phyloP scores from a whole-genome alignment of 30 jellyfish, hydroid and myxozoan genomes.

The Aurelia aurita complex sp. Pacific region DNA sequence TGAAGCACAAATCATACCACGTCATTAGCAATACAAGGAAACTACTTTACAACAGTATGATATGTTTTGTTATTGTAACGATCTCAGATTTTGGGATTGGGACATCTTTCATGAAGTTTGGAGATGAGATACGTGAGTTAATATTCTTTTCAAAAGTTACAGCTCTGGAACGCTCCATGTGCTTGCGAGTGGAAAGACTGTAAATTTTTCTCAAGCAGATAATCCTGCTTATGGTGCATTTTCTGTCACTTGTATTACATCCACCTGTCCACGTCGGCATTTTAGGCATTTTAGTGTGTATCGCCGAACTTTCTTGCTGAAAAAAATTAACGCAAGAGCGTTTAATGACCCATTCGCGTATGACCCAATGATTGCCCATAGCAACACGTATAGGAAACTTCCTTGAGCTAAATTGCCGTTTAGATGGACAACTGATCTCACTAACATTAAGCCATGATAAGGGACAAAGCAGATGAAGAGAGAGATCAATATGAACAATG shows the following conservation, averaged over 20 bases:
- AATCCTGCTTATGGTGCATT: too few species aligned
- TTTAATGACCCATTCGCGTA: constrained; percentile 16
- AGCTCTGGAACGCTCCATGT: too few species aligned
- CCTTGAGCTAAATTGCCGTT: background rate
- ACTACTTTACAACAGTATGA: too few species aligned
- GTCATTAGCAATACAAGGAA: too few species aligned
- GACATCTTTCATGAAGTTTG: too few species aligned
- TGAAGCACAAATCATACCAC: too few species aligned
- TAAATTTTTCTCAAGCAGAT: too few species aligned
- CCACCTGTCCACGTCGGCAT: background rate
- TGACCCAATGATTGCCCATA: constrained; percentile 22
- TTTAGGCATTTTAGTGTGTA: background rate
- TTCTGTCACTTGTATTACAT: background rate
- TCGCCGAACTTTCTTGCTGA: background rate
- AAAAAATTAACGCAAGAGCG: constrained; percentile 3
- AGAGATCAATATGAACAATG: background rate
- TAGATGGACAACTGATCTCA: background rate
- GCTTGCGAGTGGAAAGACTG: too few species aligned
- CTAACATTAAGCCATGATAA: background rate
- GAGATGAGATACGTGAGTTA: too few species aligned
- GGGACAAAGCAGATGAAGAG: constrained; percentile 23
- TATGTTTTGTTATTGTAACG: too few species aligned
- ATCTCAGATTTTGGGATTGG: too few species aligned
- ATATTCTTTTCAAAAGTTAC: too few species aligned
- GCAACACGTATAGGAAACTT: constrained; percentile 9